Evolutionary conservation across 2,113 vertebrate species (phyloP).

Genomic region (Notechis scutatus): DNA sequence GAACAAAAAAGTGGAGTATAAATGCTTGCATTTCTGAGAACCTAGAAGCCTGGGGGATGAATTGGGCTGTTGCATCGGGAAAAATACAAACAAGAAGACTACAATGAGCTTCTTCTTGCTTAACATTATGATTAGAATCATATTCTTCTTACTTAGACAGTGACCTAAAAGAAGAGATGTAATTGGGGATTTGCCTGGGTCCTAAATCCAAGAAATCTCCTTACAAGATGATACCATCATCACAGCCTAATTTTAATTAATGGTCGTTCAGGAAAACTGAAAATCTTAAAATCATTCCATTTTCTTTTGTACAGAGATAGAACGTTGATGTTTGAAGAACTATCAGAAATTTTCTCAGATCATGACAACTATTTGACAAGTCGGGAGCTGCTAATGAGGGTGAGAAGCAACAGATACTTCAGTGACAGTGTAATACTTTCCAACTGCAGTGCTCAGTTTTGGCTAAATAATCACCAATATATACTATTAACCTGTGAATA

Average conservation of each 20-base stretch:
- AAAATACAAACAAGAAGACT: background rate
- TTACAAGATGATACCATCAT: background rate
- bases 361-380: conserved; percentile 92
- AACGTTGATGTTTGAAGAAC: conserved; percentile 88
- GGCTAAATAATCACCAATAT: background rate
- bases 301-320: conserved; percentile 73
- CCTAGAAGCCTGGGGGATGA: background rate
- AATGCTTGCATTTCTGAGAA: background rate
- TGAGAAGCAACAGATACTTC: conserved; percentile 58
- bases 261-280: background rate
- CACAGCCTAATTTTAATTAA: background rate
- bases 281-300: background rate
- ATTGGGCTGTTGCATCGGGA: background rate
- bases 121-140: background rate
- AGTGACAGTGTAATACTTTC: background rate
- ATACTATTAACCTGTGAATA: background rate
- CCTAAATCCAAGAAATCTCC: background rate
- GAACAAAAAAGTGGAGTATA: background rate
- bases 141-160: background rate
- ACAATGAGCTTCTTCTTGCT: background rate
- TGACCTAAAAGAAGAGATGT: background rate
- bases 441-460: background rate
- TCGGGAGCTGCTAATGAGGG: conserved; percentile 93
- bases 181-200: background rate
- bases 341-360: conserved; percentile 93